Conservation (phyloP, 2,113 vertebrate species). For the Axis porcinus region DNA sequence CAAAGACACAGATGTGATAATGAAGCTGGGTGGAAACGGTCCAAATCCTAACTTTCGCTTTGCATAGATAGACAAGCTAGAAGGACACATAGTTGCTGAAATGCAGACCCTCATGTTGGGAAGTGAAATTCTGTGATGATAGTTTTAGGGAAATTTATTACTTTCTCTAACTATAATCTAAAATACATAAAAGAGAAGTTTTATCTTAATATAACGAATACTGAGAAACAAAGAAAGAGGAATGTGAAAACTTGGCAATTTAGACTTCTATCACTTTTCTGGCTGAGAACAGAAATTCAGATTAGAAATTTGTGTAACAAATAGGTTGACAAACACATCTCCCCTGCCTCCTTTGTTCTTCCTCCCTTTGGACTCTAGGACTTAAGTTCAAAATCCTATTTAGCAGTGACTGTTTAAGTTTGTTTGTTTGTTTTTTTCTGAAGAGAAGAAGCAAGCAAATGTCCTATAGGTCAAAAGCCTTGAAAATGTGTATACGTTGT, state of each 20-base stretch:
- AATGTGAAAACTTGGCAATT: neutral
- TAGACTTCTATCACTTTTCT: neutral
- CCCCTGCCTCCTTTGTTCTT: neutral
- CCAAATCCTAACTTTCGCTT: neutral
- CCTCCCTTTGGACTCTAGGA: neutral
- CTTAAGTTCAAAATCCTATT: neutral
- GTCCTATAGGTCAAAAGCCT: neutral
- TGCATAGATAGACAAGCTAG: neutral
- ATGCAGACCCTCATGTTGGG: neutral
- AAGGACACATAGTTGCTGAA: neutral
- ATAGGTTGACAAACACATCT: neutral
- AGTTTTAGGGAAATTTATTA: neutral
- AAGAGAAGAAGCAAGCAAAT: neutral
- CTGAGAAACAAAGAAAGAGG: neutral
- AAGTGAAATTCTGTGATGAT: neutral
- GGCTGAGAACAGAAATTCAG: conserved; percentile 3
- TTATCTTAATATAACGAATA: neutral
- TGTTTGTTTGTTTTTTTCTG: neutral
- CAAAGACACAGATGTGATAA: neutral
- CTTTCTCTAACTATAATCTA: neutral
- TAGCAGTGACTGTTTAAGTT: neutral
- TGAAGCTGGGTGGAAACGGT: neutral
- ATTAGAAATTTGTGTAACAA: neutral
- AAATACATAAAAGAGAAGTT: neutral
- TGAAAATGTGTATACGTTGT: neutral